These are phyloP conservation scores for Onthophagus sagittarius DNA, from an alignment of 2,888 invertebrate genomes.

Conservation along the genomic window DNA sequence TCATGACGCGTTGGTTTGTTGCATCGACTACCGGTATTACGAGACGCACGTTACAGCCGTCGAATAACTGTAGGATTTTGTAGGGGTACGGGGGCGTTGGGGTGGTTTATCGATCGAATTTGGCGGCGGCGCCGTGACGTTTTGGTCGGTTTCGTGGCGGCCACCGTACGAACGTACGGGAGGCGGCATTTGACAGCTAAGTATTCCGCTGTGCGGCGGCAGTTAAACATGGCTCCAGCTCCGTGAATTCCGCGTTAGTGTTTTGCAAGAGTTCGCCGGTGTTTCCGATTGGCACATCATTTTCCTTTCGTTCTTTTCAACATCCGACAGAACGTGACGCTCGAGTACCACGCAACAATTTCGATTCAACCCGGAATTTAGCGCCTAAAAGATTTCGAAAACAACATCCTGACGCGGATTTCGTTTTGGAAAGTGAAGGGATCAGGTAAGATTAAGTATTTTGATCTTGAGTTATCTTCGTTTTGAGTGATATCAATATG, in stretches of 20 bases:
- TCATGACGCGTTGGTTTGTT: not conserved
- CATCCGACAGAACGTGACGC: too few relatives aligned
- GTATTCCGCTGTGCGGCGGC: constrained; percentile 35
- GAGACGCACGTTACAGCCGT: constrained; percentile 9
- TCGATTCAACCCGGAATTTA: too few relatives aligned
- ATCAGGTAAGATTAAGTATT: not conserved
- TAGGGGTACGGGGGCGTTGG: constrained; percentile 35
- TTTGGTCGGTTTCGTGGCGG: constrained; percentile 24
- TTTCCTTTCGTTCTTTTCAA: too few relatives aligned
- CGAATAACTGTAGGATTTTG: constrained; percentile 30
- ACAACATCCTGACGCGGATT: not conserved
- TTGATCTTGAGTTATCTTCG: too few relatives aligned
- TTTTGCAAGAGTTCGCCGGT: constrained; percentile 20
- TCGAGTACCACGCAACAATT: too few relatives aligned
- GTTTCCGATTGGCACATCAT: not conserved
- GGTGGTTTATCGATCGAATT: constrained; percentile 39
- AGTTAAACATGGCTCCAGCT: constrained; percentile 29
- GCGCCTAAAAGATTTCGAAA: not conserved
- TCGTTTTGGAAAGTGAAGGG: not conserved
- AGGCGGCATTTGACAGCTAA: constrained; percentile 34
- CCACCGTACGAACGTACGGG: constrained; percentile 32
- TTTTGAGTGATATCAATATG: too few relatives aligned
- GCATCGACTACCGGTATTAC: not conserved
- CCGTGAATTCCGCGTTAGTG: constrained; percentile 28
- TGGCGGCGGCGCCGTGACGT: constrained; percentile 37